phyloP scores from a whole-genome alignment of 2,113 vertebrate genomes.

The Danionella cerebrum region DNA sequence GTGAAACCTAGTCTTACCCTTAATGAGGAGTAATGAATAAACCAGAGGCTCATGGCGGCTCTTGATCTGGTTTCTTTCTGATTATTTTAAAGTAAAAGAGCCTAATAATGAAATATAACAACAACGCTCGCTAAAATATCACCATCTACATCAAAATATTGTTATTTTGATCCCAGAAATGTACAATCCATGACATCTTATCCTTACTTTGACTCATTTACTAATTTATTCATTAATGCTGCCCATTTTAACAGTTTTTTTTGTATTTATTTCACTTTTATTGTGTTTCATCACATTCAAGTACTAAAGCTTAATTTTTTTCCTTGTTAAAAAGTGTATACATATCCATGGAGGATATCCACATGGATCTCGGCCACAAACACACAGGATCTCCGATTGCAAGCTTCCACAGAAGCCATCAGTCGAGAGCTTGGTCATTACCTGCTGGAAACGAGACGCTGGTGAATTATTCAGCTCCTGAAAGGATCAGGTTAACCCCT shows the following conservation, averaged over 20 bases:
- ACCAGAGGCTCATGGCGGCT: constrained; percentile 46
- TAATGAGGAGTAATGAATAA: constrained; percentile 58
- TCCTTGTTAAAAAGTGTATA: no score
- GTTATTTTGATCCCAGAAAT: no score
- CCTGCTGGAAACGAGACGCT: constrained; percentile 20
- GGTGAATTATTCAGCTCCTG: constrained; percentile 55
- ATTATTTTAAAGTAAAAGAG: constrained; percentile 18
- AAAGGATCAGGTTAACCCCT: constrained; percentile 45
- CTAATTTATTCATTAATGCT: no score
- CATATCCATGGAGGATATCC: constrained; percentile 20
- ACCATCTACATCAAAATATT: no score
- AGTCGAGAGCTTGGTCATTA: constrained; percentile 7
- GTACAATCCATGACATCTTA: no score
- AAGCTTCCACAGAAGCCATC: constrained; percentile 33
- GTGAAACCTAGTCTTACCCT: constrained; percentile 50
- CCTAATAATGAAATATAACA: no score
- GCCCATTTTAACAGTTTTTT: no score
- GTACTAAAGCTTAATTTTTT: no score
- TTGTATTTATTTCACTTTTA: no score
- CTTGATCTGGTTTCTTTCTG: constrained; percentile 20
- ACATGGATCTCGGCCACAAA: constrained; percentile 17
- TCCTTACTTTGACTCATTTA: no score
- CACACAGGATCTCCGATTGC: constrained; percentile 18
- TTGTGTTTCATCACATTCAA: no score
- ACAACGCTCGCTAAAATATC: no score